Evolutionary conservation across 2,797 vertebrate species (phyloP).

Genomic region (Astyanax mexicanus): DNA sequence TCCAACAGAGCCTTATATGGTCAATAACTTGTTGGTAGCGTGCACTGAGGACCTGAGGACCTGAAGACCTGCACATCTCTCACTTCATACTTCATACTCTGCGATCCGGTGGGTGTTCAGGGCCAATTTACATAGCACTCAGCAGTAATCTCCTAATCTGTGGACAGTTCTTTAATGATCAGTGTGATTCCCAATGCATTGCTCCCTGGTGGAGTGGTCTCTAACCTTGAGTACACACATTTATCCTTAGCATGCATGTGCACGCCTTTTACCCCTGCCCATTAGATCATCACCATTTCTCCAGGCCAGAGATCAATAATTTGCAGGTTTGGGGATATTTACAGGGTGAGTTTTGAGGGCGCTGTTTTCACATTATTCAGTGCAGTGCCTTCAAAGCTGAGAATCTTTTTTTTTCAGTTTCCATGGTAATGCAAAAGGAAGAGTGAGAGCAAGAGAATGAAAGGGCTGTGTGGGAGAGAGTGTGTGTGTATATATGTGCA

Average conservation of each 20-base stretch:
- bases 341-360: constrained; percentile 31
- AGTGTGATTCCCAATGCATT: constrained; percentile 10
- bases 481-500: neutral
- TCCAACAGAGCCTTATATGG: constrained; percentile 3
- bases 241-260: constrained; percentile 18
- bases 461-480: constrained; percentile 32
- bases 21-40: neutral
- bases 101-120: neutral
- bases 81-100: constrained; percentile 19
- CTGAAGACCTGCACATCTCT: neutral
- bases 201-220: constrained; percentile 14
- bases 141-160: constrained; percentile 34
- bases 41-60: neutral
- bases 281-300: constrained; percentile 26
- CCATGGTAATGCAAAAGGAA: constrained; percentile 57
- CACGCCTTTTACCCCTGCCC: constrained; percentile 24
- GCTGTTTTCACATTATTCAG: constrained; percentile 49
- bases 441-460: constrained; percentile 29
- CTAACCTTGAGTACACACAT: constrained; percentile 35
- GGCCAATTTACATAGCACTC: constrained; percentile 33
- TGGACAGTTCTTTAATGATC: constrained; percentile 34
- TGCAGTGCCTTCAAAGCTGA: constrained; percentile 39
- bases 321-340: constrained; percentile 50
- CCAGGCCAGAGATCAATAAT: constrained; percentile 41
- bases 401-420: constrained; percentile 54